A percentile compares a stretch with the other conserved stretches of the same genome.
phyloP scores from a whole-genome alignment of 2,113 vertebrate genomes.

The Mugil cephalus region DNA sequence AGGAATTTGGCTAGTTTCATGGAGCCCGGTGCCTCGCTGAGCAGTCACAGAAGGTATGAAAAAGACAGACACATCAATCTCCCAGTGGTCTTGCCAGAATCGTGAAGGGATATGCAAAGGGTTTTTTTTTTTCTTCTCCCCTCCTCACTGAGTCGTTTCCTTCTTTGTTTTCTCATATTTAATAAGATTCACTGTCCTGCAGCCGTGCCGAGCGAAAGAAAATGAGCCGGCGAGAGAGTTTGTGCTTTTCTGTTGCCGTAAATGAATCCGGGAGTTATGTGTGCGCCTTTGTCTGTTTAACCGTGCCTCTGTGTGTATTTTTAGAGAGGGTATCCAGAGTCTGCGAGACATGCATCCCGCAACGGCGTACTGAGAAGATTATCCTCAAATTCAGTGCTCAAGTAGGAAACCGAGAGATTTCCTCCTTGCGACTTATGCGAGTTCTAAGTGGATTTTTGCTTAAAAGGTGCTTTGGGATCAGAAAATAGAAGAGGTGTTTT shows the following conservation, averaged over 20 bases:
- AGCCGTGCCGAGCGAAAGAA: slow-evolving; percentile 52
- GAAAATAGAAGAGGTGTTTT: slow-evolving; percentile 48
- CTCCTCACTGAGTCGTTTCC: slow-evolving; percentile 61
- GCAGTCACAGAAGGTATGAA: slow-evolving; percentile 73
- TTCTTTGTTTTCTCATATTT: slow-evolving; percentile 69
- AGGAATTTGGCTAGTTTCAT: slow-evolving; percentile 66
- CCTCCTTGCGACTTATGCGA: slow-evolving; percentile 37
- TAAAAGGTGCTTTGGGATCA: slow-evolving; percentile 69
- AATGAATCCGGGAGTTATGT: slow-evolving; percentile 17
- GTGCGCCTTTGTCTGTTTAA: slow-evolving; percentile 33
- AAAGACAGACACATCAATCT: slow-evolving; percentile 79
- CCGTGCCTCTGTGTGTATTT: slow-evolving; percentile 47
- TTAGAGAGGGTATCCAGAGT: slow-evolving; percentile 16
- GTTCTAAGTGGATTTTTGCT: slow-evolving; percentile 64
- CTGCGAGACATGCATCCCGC: slow-evolving; percentile 39
- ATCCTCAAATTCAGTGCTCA: slow-evolving; percentile 56
- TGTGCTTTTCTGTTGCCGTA: slow-evolving; percentile 15
- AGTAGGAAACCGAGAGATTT: slow-evolving; percentile 66
- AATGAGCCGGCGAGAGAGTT: slow-evolving; percentile 29
- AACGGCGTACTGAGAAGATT: slow-evolving; percentile 54
- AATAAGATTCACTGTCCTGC: slow-evolving; percentile 61
- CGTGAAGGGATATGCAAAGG: slow-evolving; percentile 61
- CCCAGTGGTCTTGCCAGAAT: slow-evolving; percentile 69
- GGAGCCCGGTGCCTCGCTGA: slow-evolving; percentile 64
- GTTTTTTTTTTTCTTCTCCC: slow-evolving; percentile 53